phyloP scores from a whole-genome alignment of 2,113 vertebrate genomes.

The Callospermophilus lateralis region DNA sequence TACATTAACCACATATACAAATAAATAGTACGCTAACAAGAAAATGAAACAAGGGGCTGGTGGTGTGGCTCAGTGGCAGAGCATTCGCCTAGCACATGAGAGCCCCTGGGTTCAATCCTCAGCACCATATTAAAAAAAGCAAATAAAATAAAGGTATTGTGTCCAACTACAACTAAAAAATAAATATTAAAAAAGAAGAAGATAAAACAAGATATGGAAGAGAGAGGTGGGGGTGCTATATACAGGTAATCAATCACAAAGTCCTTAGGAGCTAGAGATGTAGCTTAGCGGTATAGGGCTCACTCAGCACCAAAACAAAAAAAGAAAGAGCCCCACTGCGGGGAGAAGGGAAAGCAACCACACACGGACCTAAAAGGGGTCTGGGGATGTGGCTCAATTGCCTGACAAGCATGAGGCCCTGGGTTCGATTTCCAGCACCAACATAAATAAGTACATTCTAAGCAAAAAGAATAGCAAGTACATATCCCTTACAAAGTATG shows the following conservation, averaged over 20 bases:
- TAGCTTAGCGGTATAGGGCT: neutral
- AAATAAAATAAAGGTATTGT: too few relatives aligned
- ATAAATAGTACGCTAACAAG: slow-evolving; percentile 32
- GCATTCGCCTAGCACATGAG: too few relatives aligned
- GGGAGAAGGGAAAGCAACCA: neutral
- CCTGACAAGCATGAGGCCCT: too few relatives aligned
- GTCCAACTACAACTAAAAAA: neutral
- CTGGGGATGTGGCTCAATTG: too few relatives aligned
- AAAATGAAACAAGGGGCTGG: neutral
- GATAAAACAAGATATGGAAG: neutral
- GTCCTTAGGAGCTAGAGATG: neutral
- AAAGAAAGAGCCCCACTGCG: neutral
- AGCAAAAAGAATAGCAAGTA: neutral
- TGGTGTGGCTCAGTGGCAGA: too few relatives aligned
- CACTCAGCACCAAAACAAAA: neutral
- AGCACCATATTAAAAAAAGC: too few relatives aligned
- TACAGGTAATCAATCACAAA: neutral
- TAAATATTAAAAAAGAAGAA: slow-evolving; percentile 50
- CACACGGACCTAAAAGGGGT: neutral
- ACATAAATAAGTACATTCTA: neutral
- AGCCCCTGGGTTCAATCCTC: too few relatives aligned
- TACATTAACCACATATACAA: slow-evolving; percentile 1
- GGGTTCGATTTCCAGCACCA: too few relatives aligned
- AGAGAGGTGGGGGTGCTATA: neutral
- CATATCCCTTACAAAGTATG: neutral